Evolutionary conservation across 37 sponge, comb jelly and placozoan species (phyloP).

Genomic region (Beroe ovata): DNA sequence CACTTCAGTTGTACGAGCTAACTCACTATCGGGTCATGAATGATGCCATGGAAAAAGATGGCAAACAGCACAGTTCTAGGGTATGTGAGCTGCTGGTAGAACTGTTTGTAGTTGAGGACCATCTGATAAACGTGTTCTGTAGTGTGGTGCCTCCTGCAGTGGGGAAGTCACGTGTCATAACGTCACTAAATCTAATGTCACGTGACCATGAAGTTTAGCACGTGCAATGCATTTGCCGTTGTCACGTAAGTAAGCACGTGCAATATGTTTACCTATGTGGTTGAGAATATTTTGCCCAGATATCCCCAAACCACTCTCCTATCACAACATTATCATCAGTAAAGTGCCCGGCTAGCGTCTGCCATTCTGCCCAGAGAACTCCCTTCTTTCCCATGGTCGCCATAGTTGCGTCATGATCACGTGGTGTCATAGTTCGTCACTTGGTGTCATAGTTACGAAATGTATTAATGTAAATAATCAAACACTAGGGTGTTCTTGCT

Average conservation of each 20-base stretch:
- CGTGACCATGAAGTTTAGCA: too few relatives aligned
- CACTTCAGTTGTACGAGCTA: too few relatives aligned
- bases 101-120: conserved; percentile 39
- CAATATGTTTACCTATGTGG: conserved; percentile 37
- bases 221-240: too few relatives aligned
- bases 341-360: conserved; percentile 33
- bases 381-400: conserved; percentile 3
- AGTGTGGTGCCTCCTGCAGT: conserved; percentile 25
- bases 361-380: conserved; percentile 52
- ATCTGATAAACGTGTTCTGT: conserved; percentile 42
- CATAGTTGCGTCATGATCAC: conserved; percentile 2
- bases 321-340: conserved; percentile 30
- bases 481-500: too few relatives aligned
- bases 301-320: conserved; percentile 59
- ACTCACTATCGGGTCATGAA: conserved; percentile 27
- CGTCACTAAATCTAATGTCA: too few relatives aligned
- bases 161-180: too few relatives aligned
- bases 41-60: conserved; percentile 32
- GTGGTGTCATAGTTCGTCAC: too few relatives aligned
- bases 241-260: too few relatives aligned
- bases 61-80: conserved; percentile 53
- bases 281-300: conserved; percentile 9
- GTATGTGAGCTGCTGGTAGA: conserved; percentile 45
- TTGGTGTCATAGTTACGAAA: too few relatives aligned
- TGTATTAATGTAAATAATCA: too few relatives aligned